Base-by-base conservation (phyloP, 2,888 invertebrate species). In the Spatulosminthurus flaviceps region DNA sequence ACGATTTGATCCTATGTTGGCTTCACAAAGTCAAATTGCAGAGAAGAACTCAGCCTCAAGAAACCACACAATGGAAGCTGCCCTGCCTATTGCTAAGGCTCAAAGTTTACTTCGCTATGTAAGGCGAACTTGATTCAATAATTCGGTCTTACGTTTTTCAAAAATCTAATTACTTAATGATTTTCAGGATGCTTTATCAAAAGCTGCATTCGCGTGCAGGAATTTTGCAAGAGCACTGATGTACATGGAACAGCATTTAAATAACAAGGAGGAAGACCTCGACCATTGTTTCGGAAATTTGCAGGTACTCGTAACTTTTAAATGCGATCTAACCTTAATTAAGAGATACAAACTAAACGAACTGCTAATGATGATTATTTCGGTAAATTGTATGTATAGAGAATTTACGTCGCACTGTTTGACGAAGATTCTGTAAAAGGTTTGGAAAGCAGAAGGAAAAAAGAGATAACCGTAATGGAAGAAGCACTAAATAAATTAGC, bases 351-450 rank as follows among this genome's bases (percentile, higher is more conserved):
- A 7, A 13, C 22, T 61, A 61, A 13, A 61, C 19, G 7, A 61
- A 61, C 22, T 61, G n/a, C n/a, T 61, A 21, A 5, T 19, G 22
- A 5, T 61, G 19, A 5, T 21, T 43, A 13, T 43, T 60, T 60
- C 16, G 60, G 22, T 9, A 22, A 2, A 9, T 60, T 13, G 5
- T 22, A 9, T 60, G 16, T 19, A 60, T 86, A 91, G 90, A 93
- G 94, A 89, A 92, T 97, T 85, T 97, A 97, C 87, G 93, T 94
- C 0, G 90, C 93, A 81, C 87, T 98, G 81, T 94, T 95, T 87
- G 97, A 97, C 87, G 92, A 95, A 0, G 97, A 98, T 88, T 94
- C 95, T 13, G 93, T 97, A 0, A 92, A 93, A 82, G 97, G 94
- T 87, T 89, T 91, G 76, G 87, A 88, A n/a, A 93, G 93, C 19